Evolutionary conservation across 2,888 invertebrate species (phyloP).

Genomic region (Alitta virens): DNA sequence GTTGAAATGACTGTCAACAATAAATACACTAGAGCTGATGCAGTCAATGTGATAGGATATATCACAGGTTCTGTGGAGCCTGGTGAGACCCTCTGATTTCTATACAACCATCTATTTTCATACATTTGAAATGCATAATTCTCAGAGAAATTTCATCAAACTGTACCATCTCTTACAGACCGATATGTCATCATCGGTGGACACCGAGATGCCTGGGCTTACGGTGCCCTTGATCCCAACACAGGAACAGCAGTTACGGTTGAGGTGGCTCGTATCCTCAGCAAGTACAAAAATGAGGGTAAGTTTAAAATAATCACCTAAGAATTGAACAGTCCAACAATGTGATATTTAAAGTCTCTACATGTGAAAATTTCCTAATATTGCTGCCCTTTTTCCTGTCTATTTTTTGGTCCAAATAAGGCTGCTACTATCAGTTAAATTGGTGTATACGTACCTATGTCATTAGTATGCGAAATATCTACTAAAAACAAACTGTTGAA

Average conservation of each 20-base stretch:
- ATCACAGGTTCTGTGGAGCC: slow-evolving; percentile 52
- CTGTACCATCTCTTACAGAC: slow-evolving; percentile 49
- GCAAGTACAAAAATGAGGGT: slow-evolving; percentile 43
- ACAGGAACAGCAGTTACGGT: slow-evolving; percentile 60
- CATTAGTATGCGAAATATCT: too few relatives aligned
- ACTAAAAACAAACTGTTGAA: too few relatives aligned
- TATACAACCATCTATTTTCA: not conserved
- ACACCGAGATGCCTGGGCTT: slow-evolving; percentile 61
- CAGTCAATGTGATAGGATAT: slow-evolving; percentile 38
- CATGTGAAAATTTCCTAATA: too few relatives aligned
- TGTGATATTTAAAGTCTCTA: too few relatives aligned
- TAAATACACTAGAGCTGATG: not conserved
- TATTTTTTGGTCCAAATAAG: too few relatives aligned
- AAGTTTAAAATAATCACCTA: too few relatives aligned
- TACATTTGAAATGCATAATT: not conserved
- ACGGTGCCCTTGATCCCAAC: slow-evolving; percentile 59
- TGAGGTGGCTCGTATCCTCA: slow-evolving; percentile 57
- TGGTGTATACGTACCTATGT: too few relatives aligned
- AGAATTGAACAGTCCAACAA: too few relatives aligned
- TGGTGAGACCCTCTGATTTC: slow-evolving; percentile 31
- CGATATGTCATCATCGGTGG: slow-evolving; percentile 61
- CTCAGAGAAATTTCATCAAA: too few relatives aligned
- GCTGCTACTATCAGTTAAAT: too few relatives aligned
- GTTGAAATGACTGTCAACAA: slow-evolving; percentile 14
- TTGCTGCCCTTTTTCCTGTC: too few relatives aligned